phyloP scores from a whole-genome alignment of 2,797 vertebrate genomes.

The Eleutherodactylus coqui region DNA sequence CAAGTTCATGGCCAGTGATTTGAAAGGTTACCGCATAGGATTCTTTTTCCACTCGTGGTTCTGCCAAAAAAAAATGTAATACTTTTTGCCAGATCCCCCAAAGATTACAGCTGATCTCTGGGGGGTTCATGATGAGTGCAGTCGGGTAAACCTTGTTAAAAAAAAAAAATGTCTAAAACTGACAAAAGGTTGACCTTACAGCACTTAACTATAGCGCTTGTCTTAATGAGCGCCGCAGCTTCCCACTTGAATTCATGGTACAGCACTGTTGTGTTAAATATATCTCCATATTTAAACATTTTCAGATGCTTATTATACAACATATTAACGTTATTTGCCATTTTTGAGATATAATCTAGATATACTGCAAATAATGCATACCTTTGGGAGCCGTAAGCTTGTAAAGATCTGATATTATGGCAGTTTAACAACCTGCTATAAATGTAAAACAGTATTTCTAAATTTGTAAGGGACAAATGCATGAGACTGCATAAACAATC shows the following conservation, averaged over 20 bases:
- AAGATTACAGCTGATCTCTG: too few relatives aligned
- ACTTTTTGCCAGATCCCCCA: too few relatives aligned
- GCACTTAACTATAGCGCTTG: too few relatives aligned
- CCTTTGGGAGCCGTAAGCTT: constrained; percentile 4
- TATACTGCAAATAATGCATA: constrained; percentile 5
- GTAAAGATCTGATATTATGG: not conserved
- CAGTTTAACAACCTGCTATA: not conserved
- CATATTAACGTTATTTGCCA: not conserved
- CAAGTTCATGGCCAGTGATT: too few relatives aligned
- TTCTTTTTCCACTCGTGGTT: too few relatives aligned
- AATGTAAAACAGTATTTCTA: not conserved
- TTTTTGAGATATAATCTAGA: not conserved
- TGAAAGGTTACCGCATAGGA: too few relatives aligned
- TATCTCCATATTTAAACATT: not conserved
- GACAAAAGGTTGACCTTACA: not conserved
- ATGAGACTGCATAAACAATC: constrained; percentile 14
- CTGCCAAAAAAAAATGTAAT: too few relatives aligned
- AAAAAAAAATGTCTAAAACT: not conserved
- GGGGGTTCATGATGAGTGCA: too few relatives aligned
- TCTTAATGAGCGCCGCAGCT: too few relatives aligned
- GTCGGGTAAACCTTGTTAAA: not conserved
- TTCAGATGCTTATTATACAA: constrained; percentile 4
- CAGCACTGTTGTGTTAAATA: not conserved
- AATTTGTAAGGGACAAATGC: not conserved
- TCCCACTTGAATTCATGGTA: too few relatives aligned